phyloP scores from a whole-genome alignment of 1,140 invertebrate species.

The Calosoma granatense region DNA sequence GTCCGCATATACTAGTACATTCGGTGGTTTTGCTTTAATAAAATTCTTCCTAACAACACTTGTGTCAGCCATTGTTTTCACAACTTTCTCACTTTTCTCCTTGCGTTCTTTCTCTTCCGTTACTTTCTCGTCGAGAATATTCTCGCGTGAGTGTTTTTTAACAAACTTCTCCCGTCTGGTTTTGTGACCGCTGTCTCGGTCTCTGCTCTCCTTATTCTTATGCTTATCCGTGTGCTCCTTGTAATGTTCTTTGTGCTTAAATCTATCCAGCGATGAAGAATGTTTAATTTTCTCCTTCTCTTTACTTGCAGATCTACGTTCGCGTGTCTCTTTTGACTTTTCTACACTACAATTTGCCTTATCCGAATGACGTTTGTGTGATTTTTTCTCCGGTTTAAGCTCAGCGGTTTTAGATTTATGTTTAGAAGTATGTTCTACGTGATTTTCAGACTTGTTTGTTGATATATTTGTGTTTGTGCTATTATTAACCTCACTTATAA shows the following conservation, averaged over 20 bases:
- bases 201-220: background rate
- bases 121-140: background rate
- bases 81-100: slow-evolving; percentile 5
- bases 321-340: too few species aligned
- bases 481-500: background rate
- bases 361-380: background rate
- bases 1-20: slow-evolving; percentile 74
- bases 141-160: background rate
- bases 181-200: background rate
- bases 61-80: background rate
- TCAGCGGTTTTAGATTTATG: background rate
- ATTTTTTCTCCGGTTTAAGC: background rate
- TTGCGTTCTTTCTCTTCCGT: slow-evolving; percentile 13
- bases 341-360: too few species aligned
- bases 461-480: background rate
- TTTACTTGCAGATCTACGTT: background rate
- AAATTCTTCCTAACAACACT: background rate
- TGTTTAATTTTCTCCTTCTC: background rate
- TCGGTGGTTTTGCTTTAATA: slow-evolving; percentile 54
- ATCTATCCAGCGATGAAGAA: background rate
- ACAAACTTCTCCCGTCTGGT: background rate
- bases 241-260: background rate
- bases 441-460: background rate
- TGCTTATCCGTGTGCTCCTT: background rate
- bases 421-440: background rate